Base-by-base conservation (phyloP, 1,140 invertebrate genomes). In the Cyclina sinensis region DNA sequence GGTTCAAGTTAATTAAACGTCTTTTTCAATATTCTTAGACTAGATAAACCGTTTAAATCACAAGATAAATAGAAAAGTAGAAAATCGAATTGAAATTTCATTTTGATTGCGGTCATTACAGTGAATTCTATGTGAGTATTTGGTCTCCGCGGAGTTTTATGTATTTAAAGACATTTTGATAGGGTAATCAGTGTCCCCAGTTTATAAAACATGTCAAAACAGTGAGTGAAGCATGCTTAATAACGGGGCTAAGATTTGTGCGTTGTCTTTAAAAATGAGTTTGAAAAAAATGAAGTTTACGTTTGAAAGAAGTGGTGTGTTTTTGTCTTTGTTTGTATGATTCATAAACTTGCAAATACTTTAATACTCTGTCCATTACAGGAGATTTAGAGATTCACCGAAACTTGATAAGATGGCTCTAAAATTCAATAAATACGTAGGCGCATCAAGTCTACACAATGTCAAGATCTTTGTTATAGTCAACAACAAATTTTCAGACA, bases 1-100 rank as follows among this genome's bases (percentile, higher is more conserved):
- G 48, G 18, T 57, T 54, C 43, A 16, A 74, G 82, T 84, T 84
- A 54, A 84, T 84, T 84, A 84, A 84, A 84, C 70, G 65, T 84
- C 62, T 84, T 78, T 78, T 86, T 32, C 46, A 27, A 21, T 30
- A 85, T 54, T 46, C 32, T 14, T 16, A 86, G 70, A 86, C 57
- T 59, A 78, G 54, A 78, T 78, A 76, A 86, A 86, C 57, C 30
- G 57, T 62, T 74, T 86, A 78, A 86, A 84, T 73, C 84, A 30
- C 21, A 76, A 74, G 48, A 78, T 86, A 86, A 86, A 78, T 62
- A 62, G 46, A 51, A 62, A 76, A 86, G 27, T 18, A 27, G 39
- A 35, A 62, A 62, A 62, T 76, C 37, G 73, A 37, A 62, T 78
- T 43, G 70, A 76, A 86, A 76, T 78, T 59, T 78, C 21, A 39